Base-by-base conservation (phyloP, 2,797 vertebrate species). In the Rhabdophis nuchalis region DNA sequence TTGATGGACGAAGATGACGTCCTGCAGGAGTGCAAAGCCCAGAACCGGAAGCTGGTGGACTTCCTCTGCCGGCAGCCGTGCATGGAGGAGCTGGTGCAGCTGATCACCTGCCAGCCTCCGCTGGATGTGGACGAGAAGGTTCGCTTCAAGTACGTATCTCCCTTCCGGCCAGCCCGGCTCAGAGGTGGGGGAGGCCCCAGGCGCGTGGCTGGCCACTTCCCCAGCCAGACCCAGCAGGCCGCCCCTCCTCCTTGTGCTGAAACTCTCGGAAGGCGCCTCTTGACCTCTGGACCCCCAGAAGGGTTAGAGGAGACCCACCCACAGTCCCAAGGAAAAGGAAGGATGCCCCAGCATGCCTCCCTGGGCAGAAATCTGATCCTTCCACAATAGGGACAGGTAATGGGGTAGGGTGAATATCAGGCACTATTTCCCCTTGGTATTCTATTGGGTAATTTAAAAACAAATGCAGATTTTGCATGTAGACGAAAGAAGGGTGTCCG, bases 1-100 rank as follows among this genome's bases (percentile, higher is more conserved):
- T 95, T 99, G 94, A 99, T 99, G 99, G 99, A 99, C 20, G 99
- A 99, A 96, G 99, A 99, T 86, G 99, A 99, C 89, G 97, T 99
- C 94, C 96, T 99, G 93, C 99, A 99, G 97, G 99, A 99, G 97
- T 99, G 99, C 97, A 99, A 99, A 97, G 99, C 99, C 14, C 99
- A 99, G 97, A 99, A 99, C 97, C 98, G 98, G 64, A 98, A 98
- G 93, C 98, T 99, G 96, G 98, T 99, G 92, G 98, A 99, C 95
- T 99, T 99, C 96, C 98, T 99, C 32, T 99, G 98, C 97, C 98
- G 98, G 98, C 98, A 98, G 93, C 98, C 98, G 93, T 99, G 98
- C 96, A 99, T 99, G 99, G 98, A 98, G 97, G 98, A 99, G 97
- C 98, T 99, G 96, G 98, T 99, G 96, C 96, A 91, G 94, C 98